These are phyloP conservation scores for Pristionchus maxplancki DNA, from an alignment of 2,888 invertebrate species.

Conservation along the genomic window DNA sequence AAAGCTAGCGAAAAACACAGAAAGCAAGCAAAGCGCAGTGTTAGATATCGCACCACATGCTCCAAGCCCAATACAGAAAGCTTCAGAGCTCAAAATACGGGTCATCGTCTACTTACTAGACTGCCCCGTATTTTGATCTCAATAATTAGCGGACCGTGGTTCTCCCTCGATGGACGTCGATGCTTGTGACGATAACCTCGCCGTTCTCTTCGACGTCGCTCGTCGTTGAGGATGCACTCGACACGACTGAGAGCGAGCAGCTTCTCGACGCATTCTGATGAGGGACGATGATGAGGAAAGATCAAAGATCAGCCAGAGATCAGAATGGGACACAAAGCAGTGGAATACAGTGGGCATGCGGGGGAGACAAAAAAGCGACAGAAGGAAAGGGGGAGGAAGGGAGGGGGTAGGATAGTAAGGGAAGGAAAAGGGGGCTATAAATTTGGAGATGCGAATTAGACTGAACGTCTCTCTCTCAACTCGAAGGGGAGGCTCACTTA, in stretches of 20 bases:
- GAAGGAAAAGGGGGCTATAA: neutral
- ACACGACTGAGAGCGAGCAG: constrained; percentile 22
- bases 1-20: neutral
- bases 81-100: too few species aligned
- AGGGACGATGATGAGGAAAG: neutral
- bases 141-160: constrained; percentile 30
- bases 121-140: too few species aligned
- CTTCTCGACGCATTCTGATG: constrained; percentile 16
- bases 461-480: neutral
- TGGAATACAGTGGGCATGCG: neutral
- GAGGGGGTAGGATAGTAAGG: neutral
- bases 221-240: neutral
- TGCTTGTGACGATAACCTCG: neutral
- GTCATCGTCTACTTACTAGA: too few species aligned
- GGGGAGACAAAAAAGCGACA: neutral
- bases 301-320: constrained; percentile 14
- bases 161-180: neutral
- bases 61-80: neutral
- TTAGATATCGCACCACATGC: neutral
- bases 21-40: neutral
- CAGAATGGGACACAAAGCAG: neutral
- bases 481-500: neutral
- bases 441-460: constrained; percentile 36
- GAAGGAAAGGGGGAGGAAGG: neutral
- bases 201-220: neutral